Conservation (phyloP, 1,140 invertebrate species). For the Wasmannia auropunctata region DNA sequence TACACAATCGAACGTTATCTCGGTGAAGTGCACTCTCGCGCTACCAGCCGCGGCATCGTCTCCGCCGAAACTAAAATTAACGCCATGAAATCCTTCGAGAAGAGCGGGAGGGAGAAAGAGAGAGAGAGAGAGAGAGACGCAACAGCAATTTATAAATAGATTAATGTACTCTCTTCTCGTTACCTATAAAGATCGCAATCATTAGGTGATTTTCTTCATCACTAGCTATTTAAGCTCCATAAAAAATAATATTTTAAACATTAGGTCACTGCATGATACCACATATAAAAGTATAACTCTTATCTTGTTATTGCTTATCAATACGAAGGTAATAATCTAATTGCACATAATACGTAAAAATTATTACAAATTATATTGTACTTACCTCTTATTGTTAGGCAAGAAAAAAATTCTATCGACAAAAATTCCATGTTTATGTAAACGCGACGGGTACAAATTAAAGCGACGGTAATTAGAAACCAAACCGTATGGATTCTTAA, state of each 20-base stretch:
- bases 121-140: constrained; percentile 41
- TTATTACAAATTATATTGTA: constrained; percentile 3
- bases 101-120: not conserved
- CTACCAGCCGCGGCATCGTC: constrained; percentile 65
- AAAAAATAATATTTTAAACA: not conserved
- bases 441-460: not conserved
- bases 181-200: constrained; percentile 27
- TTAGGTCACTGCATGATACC: not conserved
- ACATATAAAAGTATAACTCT: not conserved
- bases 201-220: constrained; percentile 25
- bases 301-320: not conserved
- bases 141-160: constrained; percentile 78
- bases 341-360: not conserved
- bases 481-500: not conserved
- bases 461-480: not conserved
- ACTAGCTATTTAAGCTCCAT: constrained; percentile 38
- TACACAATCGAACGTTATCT: constrained; percentile 37
- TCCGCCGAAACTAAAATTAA: constrained; percentile 81
- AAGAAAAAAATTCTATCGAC: not conserved
- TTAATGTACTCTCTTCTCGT: constrained; percentile 70
- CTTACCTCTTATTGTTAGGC: not conserved
- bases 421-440: not conserved
- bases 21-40: constrained; percentile 56
- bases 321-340: not conserved
- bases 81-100: constrained; percentile 74